Evolutionary conservation across 2,797 vertebrate genomes (phyloP), one percentile per base, ranked within the genome.

Genomic region (Allenopithecus nigroviridis): DNA sequence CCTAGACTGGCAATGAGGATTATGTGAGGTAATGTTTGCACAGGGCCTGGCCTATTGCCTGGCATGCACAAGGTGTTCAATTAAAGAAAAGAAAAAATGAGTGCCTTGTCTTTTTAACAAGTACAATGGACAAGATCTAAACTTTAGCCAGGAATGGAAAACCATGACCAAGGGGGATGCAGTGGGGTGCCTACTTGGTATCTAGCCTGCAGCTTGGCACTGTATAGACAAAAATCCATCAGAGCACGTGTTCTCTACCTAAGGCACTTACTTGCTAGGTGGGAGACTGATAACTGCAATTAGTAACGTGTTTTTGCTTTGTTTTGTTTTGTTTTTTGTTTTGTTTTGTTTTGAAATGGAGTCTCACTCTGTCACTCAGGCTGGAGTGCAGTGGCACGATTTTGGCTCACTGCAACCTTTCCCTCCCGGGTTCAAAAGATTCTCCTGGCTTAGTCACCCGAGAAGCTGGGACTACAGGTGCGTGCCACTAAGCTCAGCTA

Each of bases 11-110:
- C 4, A 41, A 33, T 19, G 70, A 92, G 48, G 84, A 84, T 53
- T 41, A 12, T 13, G 12, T 76, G 64, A 81, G 59, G 84, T 91
- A n/a, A 88, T 83, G 70, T 61, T 94, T 94, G 74, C 16, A 33
- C 68, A 43, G 84, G 70, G 22, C 59, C 92, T 89, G 78, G 70
- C 91, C 24, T 55, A 0, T 1, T 1, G 57, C 85, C 84, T 61
- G 59, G 36, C 70, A 43, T 9, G 11, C n/a, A 79, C 30, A 84
- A 74, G 53, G 81, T 33, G 9, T 41, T 59, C 41, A 5, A 53
- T 57, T 36, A 64, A 76, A 79, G 74, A 48, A 41, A 75, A 80
- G 68, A 39, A 16, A 14, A 17, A 55, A 19, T 21, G 9, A 39
- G 61, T 0, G 1, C 11, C 55, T 55, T 33, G 43, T 87, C 39